A percentile compares a stretch with the other conserved stretches of the same genome.
Evolutionary conservation across 1,140 invertebrate species (phyloP).

Genomic region (Drosophila subobscura): DNA sequence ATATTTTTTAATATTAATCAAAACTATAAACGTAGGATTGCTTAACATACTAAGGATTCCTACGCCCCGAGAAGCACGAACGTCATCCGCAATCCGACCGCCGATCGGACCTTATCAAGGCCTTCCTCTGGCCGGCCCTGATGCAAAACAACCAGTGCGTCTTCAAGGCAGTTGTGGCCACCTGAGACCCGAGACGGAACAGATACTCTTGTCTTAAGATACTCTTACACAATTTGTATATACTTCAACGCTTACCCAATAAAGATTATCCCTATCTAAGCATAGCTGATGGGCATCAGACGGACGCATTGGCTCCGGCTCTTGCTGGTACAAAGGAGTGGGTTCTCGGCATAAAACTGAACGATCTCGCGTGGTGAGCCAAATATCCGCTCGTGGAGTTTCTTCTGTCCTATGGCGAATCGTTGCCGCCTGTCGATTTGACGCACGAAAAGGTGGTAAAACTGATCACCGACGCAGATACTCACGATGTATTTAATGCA

Average conservation of each 20-base stretch:
- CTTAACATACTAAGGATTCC: slow-evolving; percentile 53
- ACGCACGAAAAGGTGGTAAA: slow-evolving; percentile 72
- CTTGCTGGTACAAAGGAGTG: slow-evolving; percentile 76
- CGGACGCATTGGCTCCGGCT: slow-evolving; percentile 57
- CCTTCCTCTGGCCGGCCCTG: slow-evolving; percentile 87
- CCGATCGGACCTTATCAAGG: slow-evolving; percentile 86
- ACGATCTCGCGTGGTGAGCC: slow-evolving; percentile 70
- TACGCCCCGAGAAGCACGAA: slow-evolving; percentile 85
- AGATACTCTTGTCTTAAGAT: slow-evolving; percentile 17
- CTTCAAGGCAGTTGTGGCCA: slow-evolving; percentile 87
- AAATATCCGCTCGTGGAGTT: slow-evolving; percentile 63
- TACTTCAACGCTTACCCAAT: slow-evolving; percentile 56
- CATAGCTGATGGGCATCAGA: slow-evolving; percentile 62
- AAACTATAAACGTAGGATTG: too few species aligned
- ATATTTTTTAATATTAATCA: neutral
- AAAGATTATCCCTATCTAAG: slow-evolving; percentile 60
- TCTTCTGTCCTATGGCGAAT: slow-evolving; percentile 69
- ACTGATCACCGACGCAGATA: slow-evolving; percentile 69
- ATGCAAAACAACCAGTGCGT: slow-evolving; percentile 86
- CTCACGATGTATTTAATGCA: slow-evolving; percentile 78
- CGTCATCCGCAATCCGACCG: slow-evolving; percentile 85
- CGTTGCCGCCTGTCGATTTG: slow-evolving; percentile 64
- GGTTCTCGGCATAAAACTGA: slow-evolving; percentile 67
- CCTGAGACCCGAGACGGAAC: slow-evolving; percentile 22
- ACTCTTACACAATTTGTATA: slow-evolving; percentile 65